Percentiles rank a stretch among this genome's conserved stretches.
phyloP scores from a whole-genome alignment of 2,888 invertebrate genomes.

The Cryptus viduatorius region DNA sequence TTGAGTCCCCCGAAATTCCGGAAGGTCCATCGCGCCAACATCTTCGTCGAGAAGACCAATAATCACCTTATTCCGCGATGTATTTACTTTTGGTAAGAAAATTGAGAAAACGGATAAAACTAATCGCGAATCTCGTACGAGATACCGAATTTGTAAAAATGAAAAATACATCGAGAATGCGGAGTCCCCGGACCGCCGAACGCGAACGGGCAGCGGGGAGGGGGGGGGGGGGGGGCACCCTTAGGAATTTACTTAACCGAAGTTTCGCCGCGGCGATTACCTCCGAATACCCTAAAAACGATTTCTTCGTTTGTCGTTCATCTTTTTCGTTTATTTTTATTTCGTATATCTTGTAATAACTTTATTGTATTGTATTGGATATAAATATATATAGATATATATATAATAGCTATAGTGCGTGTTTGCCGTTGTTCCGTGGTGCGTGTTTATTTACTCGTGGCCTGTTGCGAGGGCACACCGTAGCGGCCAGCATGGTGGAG shows the following conservation, averaged over 20 bases:
- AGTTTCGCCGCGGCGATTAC: constrained; percentile 15
- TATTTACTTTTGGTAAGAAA: constrained; percentile 32
- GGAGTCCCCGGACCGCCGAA: constrained; percentile 4
- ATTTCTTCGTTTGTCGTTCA: constrained; percentile 34
- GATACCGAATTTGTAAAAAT: neutral
- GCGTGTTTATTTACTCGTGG: constrained; percentile 71
- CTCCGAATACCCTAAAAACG: neutral
- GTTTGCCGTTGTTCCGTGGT: constrained; percentile 49
- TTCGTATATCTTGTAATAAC: constrained; percentile 15
- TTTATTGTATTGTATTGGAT: neutral
- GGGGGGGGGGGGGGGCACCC: constrained; percentile 6
- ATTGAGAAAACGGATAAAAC: neutral
- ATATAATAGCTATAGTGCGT: constrained; percentile 5
- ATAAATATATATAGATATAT: neutral
- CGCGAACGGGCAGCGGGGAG: neutral
- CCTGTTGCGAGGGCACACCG: constrained; percentile 68
- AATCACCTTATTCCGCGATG: constrained; percentile 13
- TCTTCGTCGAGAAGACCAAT: constrained; percentile 23
- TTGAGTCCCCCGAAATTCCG: constrained; percentile 54
- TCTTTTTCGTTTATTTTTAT: constrained; percentile 28
- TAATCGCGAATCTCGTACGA: neutral
- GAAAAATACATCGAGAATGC: neutral
- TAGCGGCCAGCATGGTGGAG: constrained; percentile 57
- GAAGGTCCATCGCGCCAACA: constrained; percentile 54
- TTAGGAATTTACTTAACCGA: constrained; percentile 45